Conservation (phyloP, 1,140 invertebrate species). For the Heliothis subflexa region DNA sequence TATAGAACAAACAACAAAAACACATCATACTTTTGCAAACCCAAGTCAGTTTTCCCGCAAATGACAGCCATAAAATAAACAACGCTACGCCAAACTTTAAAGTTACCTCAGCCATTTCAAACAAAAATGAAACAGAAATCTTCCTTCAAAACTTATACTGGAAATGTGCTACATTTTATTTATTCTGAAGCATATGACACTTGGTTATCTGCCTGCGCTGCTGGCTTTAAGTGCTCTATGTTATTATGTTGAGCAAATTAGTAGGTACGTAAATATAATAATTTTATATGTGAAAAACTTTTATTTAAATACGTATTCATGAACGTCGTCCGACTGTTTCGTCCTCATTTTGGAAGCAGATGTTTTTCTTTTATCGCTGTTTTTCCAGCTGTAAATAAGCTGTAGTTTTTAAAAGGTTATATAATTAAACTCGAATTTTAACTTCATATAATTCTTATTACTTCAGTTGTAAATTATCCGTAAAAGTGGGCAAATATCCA, state of each 20-base stretch:
- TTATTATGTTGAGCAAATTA: not conserved
- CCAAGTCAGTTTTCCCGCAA: not conserved
- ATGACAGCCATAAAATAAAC: slow-evolving; percentile 16
- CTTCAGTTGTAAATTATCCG: no score
- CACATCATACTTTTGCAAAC: not conserved
- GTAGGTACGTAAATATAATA: slow-evolving; percentile 8
- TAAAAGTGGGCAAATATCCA: no score
- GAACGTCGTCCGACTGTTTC: no score
- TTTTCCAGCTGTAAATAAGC: no score
- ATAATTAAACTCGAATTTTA: no score
- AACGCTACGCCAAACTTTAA: not conserved
- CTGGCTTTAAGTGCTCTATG: slow-evolving; percentile 20
- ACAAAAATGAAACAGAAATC: slow-evolving; percentile 13
- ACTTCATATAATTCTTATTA: no score
- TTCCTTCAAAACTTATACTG: slow-evolving; percentile 2
- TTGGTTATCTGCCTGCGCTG: not conserved
- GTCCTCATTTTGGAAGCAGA: not conserved
- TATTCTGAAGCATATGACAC: slow-evolving; percentile 8
- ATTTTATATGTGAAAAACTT: no score
- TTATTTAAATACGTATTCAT: no score
- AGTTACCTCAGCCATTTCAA: not conserved
- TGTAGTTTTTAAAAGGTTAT: no score
- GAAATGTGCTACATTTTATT: slow-evolving; percentile 19
- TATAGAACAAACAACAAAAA: no score
- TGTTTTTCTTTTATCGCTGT: not conserved